These are phyloP conservation scores for Xylophagus ater DNA, from an alignment of 2,888 invertebrate genomes.

Conservation along the genomic window DNA sequence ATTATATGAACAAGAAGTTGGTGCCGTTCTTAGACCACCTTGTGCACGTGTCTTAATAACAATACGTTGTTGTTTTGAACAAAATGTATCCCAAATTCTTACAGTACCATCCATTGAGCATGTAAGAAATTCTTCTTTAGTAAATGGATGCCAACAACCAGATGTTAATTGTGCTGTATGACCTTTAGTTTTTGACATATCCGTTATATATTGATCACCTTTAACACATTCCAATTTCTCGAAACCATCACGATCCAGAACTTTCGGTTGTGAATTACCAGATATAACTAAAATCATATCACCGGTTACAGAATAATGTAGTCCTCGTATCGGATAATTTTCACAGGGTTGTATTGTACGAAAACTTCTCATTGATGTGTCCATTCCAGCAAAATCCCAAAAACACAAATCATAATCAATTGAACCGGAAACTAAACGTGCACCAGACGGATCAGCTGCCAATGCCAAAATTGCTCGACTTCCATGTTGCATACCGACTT, in stretches of 20 bases:
- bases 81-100: constrained; percentile 78
- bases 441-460: constrained; percentile 88
- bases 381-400: constrained; percentile 99
- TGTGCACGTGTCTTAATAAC: constrained; percentile 82
- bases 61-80: constrained; percentile 64
- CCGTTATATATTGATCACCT: constrained; percentile 91
- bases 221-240: constrained; percentile 87
- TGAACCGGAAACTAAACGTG: constrained; percentile 76
- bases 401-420: constrained; percentile 93
- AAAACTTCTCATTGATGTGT: constrained; percentile 80
- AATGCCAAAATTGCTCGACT: constrained; percentile 80
- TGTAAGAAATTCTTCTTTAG: constrained; percentile 86
- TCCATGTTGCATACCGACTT: constrained; percentile 82
- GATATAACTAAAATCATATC: constrained; percentile 87
- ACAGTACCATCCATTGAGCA: constrained; percentile 90
- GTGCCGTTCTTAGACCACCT: constrained; percentile 76
- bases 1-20: constrained; percentile 73
- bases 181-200: constrained; percentile 87
- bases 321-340: constrained; percentile 76
- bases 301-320: constrained; percentile 86
- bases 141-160: constrained; percentile 89
- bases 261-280: constrained; percentile 86
- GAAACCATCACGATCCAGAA: constrained; percentile 88
- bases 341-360: constrained; percentile 90
- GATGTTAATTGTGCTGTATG: constrained; percentile 84